phyloP scores from a whole-genome alignment of 1,140 invertebrate species.

The Penaeus chinensis region DNA sequence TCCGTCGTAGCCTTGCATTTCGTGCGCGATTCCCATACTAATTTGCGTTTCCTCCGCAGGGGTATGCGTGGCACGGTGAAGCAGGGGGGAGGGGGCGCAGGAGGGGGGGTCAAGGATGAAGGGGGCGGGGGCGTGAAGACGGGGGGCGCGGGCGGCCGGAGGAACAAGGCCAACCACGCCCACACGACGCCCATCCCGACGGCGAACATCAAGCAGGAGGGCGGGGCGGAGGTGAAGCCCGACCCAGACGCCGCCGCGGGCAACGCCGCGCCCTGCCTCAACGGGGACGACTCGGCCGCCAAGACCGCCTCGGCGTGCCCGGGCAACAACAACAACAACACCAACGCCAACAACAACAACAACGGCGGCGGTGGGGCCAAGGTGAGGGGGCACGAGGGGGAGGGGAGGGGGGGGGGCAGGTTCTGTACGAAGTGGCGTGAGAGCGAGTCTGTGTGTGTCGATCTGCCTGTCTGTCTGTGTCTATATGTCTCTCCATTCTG shows the following conservation, averaged over 20 bases:
- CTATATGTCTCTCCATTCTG: no score
- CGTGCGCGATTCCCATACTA: no score
- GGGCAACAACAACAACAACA: conserved; percentile 49
- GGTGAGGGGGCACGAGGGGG: background rate
- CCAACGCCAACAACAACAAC: conserved; percentile 45
- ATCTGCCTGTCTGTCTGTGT: no score
- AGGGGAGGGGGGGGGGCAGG: no score
- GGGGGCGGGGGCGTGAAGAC: conserved; percentile 27
- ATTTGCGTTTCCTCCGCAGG: background rate
- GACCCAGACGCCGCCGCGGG: conserved; percentile 40
- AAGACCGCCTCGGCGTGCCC: conserved; percentile 42
- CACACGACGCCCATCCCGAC: conserved; percentile 32
- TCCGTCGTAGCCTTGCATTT: no score
- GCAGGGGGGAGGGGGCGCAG: conserved; percentile 40
- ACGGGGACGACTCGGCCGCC: conserved; percentile 31
- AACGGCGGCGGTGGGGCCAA: conserved; percentile 29
- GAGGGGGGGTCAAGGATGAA: conserved; percentile 43
- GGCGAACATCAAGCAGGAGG: conserved; percentile 37
- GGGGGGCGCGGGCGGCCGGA: conserved; percentile 27
- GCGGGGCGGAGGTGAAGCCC: conserved; percentile 42
- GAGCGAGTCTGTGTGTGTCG: no score
- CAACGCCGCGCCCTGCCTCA: conserved; percentile 41
- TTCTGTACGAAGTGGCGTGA: no score
- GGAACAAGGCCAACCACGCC: conserved; percentile 47
- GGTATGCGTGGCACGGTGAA: conserved; percentile 54